A percentile compares a stretch with the other conserved stretches of the same genome.
phyloP scores from a whole-genome alignment of 2,888 invertebrate genomes.

The Dimorphilus gyrociliatus region DNA sequence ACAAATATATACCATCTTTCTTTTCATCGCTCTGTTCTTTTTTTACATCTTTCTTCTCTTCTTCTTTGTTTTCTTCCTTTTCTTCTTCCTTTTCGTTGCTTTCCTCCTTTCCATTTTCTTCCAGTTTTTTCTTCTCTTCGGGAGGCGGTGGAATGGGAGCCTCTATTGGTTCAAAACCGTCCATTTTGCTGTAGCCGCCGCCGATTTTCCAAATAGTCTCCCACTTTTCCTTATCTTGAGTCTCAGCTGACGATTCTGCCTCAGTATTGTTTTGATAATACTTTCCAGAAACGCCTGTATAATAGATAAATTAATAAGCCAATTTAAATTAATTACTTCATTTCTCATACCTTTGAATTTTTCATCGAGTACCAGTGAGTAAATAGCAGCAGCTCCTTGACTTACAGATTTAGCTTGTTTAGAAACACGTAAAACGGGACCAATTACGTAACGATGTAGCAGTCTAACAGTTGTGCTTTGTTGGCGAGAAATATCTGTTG shows the following conservation, averaged over 20 bases:
- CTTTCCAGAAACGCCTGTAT: constrained; percentile 19
- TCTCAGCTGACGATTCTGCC: constrained; percentile 18
- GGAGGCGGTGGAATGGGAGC: constrained; percentile 15
- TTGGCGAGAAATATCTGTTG: constrained; percentile 16
- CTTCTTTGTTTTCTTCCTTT: constrained; percentile 5
- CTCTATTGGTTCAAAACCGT: constrained; percentile 21
- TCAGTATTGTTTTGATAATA: constrained; percentile 16
- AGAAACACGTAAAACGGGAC: constrained; percentile 12
- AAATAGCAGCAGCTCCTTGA: constrained; percentile 16
- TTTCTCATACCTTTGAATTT: constrained; percentile 16
- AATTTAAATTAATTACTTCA: not conserved
- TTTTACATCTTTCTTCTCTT: constrained; percentile 6
- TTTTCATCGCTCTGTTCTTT: constrained; percentile 6
- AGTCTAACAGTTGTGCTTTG: constrained; percentile 13
- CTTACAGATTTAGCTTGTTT: constrained; percentile 14
- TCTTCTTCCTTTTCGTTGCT: constrained; percentile 5
- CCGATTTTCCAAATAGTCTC: constrained; percentile 21
- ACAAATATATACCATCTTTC: constrained; percentile 1
- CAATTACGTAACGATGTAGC: constrained; percentile 14
- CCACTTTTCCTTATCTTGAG: constrained; percentile 19
- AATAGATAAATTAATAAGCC: not conserved
- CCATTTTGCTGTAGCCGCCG: constrained; percentile 18
- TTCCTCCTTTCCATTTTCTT: constrained; percentile 5
- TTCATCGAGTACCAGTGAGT: constrained; percentile 16
- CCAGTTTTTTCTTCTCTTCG: constrained; percentile 8